Conservation (phyloP, 2,113 vertebrate genomes). For the Xiphophorus couchianus region DNA sequence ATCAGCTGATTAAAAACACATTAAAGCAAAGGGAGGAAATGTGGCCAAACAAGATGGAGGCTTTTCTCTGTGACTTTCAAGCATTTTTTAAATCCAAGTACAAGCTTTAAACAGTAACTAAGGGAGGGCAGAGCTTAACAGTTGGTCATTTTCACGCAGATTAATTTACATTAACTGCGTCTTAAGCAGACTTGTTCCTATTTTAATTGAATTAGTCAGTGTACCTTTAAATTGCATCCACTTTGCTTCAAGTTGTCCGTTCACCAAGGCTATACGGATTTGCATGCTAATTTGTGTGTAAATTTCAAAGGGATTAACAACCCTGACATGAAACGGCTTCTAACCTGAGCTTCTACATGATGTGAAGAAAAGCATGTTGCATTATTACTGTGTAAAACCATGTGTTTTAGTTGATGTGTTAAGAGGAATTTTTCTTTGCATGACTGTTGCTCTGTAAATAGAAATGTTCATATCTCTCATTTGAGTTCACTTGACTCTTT, state of each 20-base stretch:
- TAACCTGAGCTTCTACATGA: slow-evolving; percentile 33
- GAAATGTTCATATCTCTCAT: slow-evolving; percentile 24
- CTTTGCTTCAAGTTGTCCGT: slow-evolving; percentile 7
- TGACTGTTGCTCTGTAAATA: slow-evolving; percentile 5
- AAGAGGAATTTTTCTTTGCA: slow-evolving; percentile 20
- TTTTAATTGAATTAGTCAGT: neutral
- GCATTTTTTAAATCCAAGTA: neutral
- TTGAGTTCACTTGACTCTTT: slow-evolving; percentile 16
- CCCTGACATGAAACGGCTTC: slow-evolving; percentile 29
- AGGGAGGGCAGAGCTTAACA: neutral
- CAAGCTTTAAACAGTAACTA: neutral
- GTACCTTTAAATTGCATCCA: slow-evolving; percentile 15
- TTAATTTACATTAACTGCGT: slow-evolving; percentile 16
- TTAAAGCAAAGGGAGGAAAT: neutral
- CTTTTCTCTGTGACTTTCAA: neutral
- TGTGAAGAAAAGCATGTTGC: slow-evolving; percentile 23
- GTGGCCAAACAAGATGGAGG: neutral
- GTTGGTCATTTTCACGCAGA: neutral
- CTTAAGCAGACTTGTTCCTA: neutral
- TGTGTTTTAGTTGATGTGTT: slow-evolving; percentile 36
- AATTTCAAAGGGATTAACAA: slow-evolving; percentile 46
- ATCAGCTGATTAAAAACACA: neutral
- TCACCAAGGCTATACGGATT: slow-evolving; percentile 38
- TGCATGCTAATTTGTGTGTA: slow-evolving; percentile 40
- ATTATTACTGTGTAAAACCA: slow-evolving; percentile 20